These are phyloP conservation scores for Maniola hyperantus DNA, from an alignment of 2,888 invertebrate species.

Conservation along the genomic window DNA sequence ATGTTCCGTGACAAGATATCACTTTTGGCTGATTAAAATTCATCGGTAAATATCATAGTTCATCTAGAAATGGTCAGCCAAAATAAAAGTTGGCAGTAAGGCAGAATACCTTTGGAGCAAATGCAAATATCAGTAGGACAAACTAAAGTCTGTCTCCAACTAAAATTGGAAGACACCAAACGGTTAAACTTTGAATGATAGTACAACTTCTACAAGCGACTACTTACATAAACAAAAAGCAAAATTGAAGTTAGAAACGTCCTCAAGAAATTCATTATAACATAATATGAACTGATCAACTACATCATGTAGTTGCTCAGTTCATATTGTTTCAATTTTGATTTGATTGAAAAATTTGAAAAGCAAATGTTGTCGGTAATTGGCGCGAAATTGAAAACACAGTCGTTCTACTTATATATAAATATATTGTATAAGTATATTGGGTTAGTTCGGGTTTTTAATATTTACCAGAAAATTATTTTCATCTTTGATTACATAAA, in stretches of 20 bases:
- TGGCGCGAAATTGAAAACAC: no score
- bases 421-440: no score
- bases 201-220: not conserved
- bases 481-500: no score
- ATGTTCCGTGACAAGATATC: not conserved
- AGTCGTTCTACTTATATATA: no score
- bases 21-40: conserved; percentile 4
- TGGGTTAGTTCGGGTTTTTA: no score
- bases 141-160: conserved; percentile 49
- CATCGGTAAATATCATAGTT: conserved; percentile 48
- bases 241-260: not conserved
- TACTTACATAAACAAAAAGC: not conserved
- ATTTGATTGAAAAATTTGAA: no score
- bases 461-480: no score
- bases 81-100: conserved; percentile 66
- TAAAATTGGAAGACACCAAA: conserved; percentile 12
- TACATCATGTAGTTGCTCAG: no score
- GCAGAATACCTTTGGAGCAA: conserved; percentile 47
- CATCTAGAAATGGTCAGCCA: conserved; percentile 62
- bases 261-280: no score
- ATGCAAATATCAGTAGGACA: conserved; percentile 75
- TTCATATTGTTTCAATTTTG: no score
- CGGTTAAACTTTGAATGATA: conserved; percentile 22
- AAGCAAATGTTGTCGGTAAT: no score
- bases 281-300: no score